Percentiles rank a stretch among this genome's conserved stretches.
Conservation (phyloP, 30 jellyfish, hydroid and myxozoan genomes). For the Phacellophora camtschatica region DNA sequence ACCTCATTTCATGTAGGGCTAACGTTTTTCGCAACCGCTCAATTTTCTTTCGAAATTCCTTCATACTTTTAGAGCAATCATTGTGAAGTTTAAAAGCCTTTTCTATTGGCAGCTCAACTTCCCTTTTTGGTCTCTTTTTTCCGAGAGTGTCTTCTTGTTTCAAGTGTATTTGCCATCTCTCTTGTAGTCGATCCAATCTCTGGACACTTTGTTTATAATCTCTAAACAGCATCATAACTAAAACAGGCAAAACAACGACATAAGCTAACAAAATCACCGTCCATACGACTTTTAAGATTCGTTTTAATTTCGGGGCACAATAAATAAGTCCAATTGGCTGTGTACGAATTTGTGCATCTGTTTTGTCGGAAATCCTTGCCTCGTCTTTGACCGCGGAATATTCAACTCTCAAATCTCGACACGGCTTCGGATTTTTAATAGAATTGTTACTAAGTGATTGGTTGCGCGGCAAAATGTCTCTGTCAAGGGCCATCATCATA, state of each 20-base stretch:
- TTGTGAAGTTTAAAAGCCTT: constrained; percentile 13
- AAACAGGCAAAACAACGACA: constrained; percentile 43
- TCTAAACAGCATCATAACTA: constrained; percentile 50
- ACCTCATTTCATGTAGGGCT: constrained; percentile 24
- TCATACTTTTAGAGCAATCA: constrained; percentile 5
- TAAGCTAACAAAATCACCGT: constrained; percentile 42
- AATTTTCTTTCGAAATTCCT: constrained; percentile 2
- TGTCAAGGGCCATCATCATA: constrained; percentile 48
- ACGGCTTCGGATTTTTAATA: constrained; percentile 52
- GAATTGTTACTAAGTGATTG: constrained; percentile 54
- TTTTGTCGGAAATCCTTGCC: constrained; percentile 52
- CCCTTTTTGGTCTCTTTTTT: constrained; percentile 9
- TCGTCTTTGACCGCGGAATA: constrained; percentile 61
- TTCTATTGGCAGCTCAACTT: constrained; percentile 1
- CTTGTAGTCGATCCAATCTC: constrained; percentile 7
- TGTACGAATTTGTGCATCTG: constrained; percentile 63
- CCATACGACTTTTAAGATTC: constrained; percentile 44
- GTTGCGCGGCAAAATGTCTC: constrained; percentile 50
- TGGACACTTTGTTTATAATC: constrained; percentile 33
- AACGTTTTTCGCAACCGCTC: not conserved
- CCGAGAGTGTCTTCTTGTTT: not conserved
- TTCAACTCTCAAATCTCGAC: constrained; percentile 56
- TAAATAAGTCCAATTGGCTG: constrained; percentile 70
- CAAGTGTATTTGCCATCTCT: constrained; percentile 33
- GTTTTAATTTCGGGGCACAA: constrained; percentile 61